Conservation (phyloP, 2,797 vertebrate genomes). For the Phoebastria nigripes region DNA sequence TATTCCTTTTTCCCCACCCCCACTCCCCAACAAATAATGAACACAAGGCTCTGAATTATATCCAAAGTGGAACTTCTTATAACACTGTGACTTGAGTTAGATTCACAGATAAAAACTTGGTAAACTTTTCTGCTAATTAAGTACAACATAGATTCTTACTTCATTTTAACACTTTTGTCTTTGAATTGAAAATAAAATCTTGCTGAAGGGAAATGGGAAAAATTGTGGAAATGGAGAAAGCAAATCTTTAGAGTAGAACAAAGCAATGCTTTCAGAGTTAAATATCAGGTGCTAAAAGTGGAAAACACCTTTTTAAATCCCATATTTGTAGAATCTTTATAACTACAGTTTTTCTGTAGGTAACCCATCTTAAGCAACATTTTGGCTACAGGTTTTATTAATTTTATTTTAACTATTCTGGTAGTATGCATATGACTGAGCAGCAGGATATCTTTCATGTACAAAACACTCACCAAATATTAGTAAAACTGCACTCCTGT, state of each 20-base stretch:
- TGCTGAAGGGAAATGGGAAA: neutral
- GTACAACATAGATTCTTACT: neutral
- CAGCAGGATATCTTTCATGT: neutral
- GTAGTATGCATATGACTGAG: neutral
- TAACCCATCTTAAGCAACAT: neutral
- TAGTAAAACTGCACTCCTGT: neutral
- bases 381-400: neutral
- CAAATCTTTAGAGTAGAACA: neutral
- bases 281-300: neutral
- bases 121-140: neutral
- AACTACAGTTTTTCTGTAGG: neutral
- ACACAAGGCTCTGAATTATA: neutral
- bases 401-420: neutral
- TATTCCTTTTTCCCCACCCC: neutral
- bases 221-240: neutral
- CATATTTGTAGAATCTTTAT: neutral
- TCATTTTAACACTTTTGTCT: neutral
- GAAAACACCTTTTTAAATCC: neutral
- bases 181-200: neutral
- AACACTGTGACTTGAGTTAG: neutral
- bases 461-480: neutral
- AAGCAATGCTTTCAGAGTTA: neutral
- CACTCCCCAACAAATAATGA: neutral
- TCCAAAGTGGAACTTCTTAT: neutral
- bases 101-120: neutral